Evolutionary conservation across 2,888 invertebrate genomes (phyloP).

Genomic region (Colostygia pectinataria): DNA sequence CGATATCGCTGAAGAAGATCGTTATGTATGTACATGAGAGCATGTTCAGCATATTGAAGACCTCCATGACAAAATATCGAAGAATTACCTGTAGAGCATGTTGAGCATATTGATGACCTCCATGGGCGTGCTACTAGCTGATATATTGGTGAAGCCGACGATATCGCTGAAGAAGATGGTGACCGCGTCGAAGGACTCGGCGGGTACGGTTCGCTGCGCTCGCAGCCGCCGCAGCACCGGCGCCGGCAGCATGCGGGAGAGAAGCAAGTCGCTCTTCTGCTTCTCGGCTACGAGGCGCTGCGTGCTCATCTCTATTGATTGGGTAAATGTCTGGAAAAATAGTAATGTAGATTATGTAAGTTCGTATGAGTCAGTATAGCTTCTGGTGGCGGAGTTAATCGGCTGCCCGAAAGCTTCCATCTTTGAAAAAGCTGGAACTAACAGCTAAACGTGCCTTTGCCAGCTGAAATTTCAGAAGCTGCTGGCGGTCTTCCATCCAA

Average conservation of each 20-base stretch:
- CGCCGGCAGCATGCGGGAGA: conserved; percentile 83
- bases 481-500: too few relatives aligned
- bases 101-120: conserved; percentile 87
- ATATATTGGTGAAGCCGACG: conserved; percentile 86
- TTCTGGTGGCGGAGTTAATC: too few relatives aligned
- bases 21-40: conserved; percentile 52
- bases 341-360: neutral
- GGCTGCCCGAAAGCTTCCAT: too few relatives aligned
- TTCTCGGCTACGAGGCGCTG: conserved; percentile 79
- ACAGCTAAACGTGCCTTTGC: too few relatives aligned
- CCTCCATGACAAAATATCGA: neutral
- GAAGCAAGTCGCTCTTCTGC: conserved; percentile 81
- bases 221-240: conserved; percentile 80
- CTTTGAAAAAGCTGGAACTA: too few relatives aligned
- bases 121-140: conserved; percentile 85
- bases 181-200: conserved; percentile 86
- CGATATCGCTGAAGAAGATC: conserved; percentile 88
- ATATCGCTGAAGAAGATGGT: conserved; percentile 89
- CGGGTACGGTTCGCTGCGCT: conserved; percentile 82
- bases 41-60: too few relatives aligned
- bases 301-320: conserved; percentile 75
- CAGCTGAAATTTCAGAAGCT: too few relatives aligned
- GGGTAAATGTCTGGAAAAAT: conserved; percentile 69
- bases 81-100: conserved; percentile 84
- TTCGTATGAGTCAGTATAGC: too few relatives aligned